These are phyloP conservation scores for Melanostoma scalare DNA, from an alignment of 2,888 invertebrate species.

Conservation along the genomic window DNA sequence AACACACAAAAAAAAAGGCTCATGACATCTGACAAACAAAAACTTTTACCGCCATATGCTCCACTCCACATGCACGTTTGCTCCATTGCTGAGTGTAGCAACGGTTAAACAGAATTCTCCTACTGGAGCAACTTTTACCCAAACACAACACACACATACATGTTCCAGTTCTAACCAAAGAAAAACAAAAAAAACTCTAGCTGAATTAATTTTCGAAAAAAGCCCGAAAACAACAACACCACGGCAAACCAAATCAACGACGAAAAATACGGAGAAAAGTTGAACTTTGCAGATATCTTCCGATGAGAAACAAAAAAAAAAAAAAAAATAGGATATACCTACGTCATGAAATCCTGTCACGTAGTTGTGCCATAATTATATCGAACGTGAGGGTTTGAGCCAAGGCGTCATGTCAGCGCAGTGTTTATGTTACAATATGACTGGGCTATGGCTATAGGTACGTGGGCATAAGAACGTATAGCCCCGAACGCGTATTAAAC, in stretches of 20 bases:
- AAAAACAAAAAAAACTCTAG: conserved; percentile 26
- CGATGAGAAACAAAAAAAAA: too few relatives aligned
- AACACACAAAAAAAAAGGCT: conserved; percentile 21
- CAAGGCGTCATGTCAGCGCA: conserved; percentile 41
- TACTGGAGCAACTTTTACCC: conserved; percentile 49
- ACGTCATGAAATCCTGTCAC: conserved; percentile 64
- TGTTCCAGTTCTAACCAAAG: too few relatives aligned
- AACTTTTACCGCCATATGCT: conserved; percentile 64
- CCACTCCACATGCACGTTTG: conserved; percentile 12
- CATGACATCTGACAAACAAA: conserved; percentile 63
- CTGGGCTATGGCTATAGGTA: background rate
- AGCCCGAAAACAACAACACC: conserved; percentile 20
- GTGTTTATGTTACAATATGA: conserved; percentile 41
- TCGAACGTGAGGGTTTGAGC: conserved; percentile 61
- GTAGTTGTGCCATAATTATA: conserved; percentile 69
- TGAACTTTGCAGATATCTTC: conserved; percentile 41
- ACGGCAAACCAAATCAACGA: background rate
- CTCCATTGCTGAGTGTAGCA: background rate
- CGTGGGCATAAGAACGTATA: conserved; percentile 1
- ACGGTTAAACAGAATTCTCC: conserved; percentile 17
- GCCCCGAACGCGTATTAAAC: conserved; percentile 5
- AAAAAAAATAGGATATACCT: conserved; percentile 18
- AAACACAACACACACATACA: background rate
- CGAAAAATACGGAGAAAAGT: background rate
- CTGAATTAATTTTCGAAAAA: conserved; percentile 51